Base-by-base conservation (phyloP, 2,113 vertebrate species). In the Pachyramphus minor region DNA sequence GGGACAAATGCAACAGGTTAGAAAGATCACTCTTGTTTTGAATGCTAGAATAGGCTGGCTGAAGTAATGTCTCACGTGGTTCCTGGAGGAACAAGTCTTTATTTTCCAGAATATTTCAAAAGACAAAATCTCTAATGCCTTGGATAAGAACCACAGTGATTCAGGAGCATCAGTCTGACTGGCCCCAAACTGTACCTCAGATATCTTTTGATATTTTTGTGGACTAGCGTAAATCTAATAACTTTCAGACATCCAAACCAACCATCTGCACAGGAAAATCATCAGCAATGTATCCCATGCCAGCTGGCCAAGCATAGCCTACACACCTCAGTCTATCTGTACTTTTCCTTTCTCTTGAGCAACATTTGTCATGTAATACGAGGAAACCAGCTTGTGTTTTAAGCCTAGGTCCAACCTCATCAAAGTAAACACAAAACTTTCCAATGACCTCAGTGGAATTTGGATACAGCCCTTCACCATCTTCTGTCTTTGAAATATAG, bases 341-440 rank as follows among this genome's bases (percentile, higher is more conserved):
- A 47, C 31, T 91, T 60, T 67, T 90, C 42, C 74, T 82, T 93
- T 95, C 81, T 96, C 82, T 79, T 58, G 63, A 63, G 90, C 72
- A 91, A 86, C 35, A 77, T 93, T 96, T 85, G 47, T 82, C 78
- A 86, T 67, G 21, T 17, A 77, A 60, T 90, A 95, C 53, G 87
- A 93, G 72, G 50, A 96, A 95, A 89, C 13, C 85, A 86, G 82
- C 33, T 79, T 68, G 27, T 1, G 15, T 84, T 95, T 93, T 72
- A 71, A 86, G 31, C 25, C 15, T 47, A 50, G 27, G 71, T 94
- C 84, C 77, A 95, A 52, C 12, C 44, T 83, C 90, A 90, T 93
- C 76, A 52, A 91, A 95, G 72, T 50, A 94, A 96, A 90, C 60
- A 71, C 14, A 67, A 83, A 37, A 84, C 17, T 92, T 92, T 95